Conservation (phyloP, 2,113 vertebrate species). For the Hoplias malabaricus region DNA sequence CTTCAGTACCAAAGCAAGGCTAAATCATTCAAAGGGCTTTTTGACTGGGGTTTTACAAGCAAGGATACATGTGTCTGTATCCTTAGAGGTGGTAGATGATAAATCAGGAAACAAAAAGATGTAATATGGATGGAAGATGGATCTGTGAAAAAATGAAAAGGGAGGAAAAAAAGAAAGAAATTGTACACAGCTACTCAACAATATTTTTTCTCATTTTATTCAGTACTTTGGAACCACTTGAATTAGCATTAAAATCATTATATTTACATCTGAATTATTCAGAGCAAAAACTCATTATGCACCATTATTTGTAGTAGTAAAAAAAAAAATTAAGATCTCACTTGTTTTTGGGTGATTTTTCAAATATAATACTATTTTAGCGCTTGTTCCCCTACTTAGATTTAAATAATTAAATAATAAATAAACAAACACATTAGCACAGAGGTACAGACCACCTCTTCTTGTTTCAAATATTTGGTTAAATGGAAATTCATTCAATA, state of each 20-base stretch:
- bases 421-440: slow-evolving; percentile 44
- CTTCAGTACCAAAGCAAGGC: background rate
- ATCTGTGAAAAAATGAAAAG: background rate
- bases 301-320: slow-evolving; percentile 39
- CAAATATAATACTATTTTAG: slow-evolving; percentile 7
- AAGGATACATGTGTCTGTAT: background rate
- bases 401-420: slow-evolving; percentile 45
- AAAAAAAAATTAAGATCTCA: slow-evolving; percentile 36
- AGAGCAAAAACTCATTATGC: slow-evolving; percentile 24
- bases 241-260: slow-evolving; percentile 33
- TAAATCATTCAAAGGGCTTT: background rate
- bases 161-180: slow-evolving; percentile 26
- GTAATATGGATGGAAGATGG: background rate
- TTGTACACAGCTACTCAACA: slow-evolving; percentile 22
- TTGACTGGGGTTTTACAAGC: background rate
- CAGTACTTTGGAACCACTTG: slow-evolving; percentile 44
- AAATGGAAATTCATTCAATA: slow-evolving; percentile 7
- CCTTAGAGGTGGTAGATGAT: background rate
- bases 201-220: slow-evolving; percentile 62
- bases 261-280: slow-evolving; percentile 54
- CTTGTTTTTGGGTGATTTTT: background rate
- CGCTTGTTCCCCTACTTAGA: background rate
- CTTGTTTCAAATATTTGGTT: background rate
- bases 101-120: background rate
- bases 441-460: background rate